phyloP scores from a whole-genome alignment of 2,888 invertebrate genomes.

The Lithosia quadra region DNA sequence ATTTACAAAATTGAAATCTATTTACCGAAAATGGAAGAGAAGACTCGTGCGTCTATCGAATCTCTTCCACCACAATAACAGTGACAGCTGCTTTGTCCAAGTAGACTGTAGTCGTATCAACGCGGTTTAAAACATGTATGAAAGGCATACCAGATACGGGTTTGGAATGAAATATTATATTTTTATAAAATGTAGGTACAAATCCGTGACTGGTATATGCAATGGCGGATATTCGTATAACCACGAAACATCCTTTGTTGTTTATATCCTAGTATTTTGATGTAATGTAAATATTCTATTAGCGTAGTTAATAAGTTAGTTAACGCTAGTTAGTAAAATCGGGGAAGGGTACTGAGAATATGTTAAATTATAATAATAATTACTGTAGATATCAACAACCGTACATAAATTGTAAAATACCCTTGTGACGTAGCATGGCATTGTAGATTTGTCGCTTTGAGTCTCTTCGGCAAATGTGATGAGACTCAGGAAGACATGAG shows the following conservation, averaged over 20 bases:
- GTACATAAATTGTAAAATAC: constrained; percentile 5
- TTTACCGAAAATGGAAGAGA: not conserved
- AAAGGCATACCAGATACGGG: not conserved
- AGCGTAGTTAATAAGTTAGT: constrained; percentile 16
- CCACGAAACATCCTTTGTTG: constrained; percentile 9
- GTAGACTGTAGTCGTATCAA: not conserved
- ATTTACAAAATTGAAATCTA: not conserved
- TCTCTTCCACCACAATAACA: not conserved
- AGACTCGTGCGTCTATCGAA: not conserved
- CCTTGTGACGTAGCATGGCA: too few relatives aligned
- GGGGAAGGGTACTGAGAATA: constrained; percentile 27
- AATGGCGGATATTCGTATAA: not conserved
- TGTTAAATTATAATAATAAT: constrained; percentile 8
- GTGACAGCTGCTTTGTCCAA: not conserved
- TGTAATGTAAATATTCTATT: constrained; percentile 21
- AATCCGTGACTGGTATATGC: not conserved
- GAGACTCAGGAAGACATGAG: not conserved
- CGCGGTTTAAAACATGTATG: not conserved
- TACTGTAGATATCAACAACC: constrained; percentile 1
- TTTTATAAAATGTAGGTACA: not conserved
- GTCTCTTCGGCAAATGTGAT: not conserved
- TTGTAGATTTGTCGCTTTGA: not conserved
- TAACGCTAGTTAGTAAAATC: constrained; percentile 18
- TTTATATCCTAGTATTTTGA: constrained; percentile 3
- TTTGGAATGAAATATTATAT: not conserved